Evolutionary conservation across 2,113 vertebrate genomes (phyloP).

Genomic region (Silurus asotus): DNA sequence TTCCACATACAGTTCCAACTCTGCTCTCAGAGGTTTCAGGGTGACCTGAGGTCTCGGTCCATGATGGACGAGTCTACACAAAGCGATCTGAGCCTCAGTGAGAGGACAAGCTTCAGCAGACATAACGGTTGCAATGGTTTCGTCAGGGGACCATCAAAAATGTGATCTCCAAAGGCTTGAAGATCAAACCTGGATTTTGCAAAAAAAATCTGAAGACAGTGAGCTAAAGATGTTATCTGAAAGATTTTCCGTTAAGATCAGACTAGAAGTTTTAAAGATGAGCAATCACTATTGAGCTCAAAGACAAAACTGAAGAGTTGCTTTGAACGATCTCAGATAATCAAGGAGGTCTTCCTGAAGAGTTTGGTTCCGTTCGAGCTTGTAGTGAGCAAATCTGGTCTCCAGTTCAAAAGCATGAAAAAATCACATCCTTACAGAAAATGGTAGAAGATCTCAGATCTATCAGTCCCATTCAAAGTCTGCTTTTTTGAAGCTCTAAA

Average conservation of each 20-base stretch:
- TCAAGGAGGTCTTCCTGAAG: not conserved
- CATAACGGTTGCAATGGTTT: slow-evolving; percentile 50
- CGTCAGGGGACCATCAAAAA: not conserved
- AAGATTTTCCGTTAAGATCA: not conserved
- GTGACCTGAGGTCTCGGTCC: slow-evolving; percentile 70
- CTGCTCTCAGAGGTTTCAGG: slow-evolving; percentile 72
- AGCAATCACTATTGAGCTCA: not conserved
- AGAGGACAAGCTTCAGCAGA: slow-evolving; percentile 65
- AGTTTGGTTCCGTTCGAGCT: not conserved
- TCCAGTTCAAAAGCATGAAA: not conserved
- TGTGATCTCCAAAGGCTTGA: too few species aligned
- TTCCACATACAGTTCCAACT: slow-evolving; percentile 74
- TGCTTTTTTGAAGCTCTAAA: not conserved
- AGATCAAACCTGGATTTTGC: not conserved
- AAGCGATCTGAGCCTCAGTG: slow-evolving; percentile 71
- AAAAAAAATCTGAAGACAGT: not conserved
- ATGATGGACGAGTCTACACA: slow-evolving; percentile 75
- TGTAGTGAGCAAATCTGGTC: too few species aligned
- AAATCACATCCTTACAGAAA: not conserved
- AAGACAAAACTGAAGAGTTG: not conserved
- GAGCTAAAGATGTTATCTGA: not conserved
- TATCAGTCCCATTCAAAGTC: not conserved
- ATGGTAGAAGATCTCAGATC: not conserved
- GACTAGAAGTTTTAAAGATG: not conserved
- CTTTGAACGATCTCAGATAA: too few species aligned